Evolutionary conservation across 2,888 invertebrate species (phyloP).

Genomic region (Acleris sparsana): DNA sequence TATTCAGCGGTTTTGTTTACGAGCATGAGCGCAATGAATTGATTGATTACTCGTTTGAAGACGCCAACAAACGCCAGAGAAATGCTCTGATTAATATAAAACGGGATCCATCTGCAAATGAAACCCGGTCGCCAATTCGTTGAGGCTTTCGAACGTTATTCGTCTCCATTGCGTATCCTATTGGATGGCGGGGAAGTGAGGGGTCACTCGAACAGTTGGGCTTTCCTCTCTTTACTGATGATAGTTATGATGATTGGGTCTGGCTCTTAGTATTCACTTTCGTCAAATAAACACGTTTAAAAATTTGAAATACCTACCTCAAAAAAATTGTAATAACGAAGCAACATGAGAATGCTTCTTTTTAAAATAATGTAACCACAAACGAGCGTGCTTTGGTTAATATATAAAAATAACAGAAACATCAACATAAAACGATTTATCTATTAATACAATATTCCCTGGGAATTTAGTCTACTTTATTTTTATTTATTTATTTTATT

Average conservation of each 20-base stretch:
- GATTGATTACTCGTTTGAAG: slow-evolving; percentile 52
- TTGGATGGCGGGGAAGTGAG: slow-evolving; percentile 1
- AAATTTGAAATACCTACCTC: no score
- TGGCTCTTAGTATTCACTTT: slow-evolving; percentile 48
- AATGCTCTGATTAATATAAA: slow-evolving; percentile 57
- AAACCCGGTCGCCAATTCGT: slow-evolving; percentile 42
- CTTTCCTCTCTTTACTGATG: slow-evolving; percentile 33
- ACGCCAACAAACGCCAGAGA: slow-evolving; percentile 51
- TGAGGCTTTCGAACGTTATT: slow-evolving; percentile 44
- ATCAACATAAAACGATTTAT: no score
- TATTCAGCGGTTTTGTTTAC: slow-evolving; percentile 20
- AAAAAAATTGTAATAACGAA: no score
- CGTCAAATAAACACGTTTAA: no score
- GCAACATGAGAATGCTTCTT: no score
- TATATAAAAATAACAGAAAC: no score
- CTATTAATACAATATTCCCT: no score
- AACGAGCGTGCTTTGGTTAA: no score
- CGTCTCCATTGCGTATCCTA: slow-evolving; percentile 40
- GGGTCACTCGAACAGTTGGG: slow-evolving; percentile 41
- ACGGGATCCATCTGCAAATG: slow-evolving; percentile 45
- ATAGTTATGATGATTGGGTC: slow-evolving; percentile 44
- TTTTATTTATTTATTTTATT: no score
- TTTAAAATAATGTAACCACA: no score
- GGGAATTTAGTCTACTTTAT: no score
- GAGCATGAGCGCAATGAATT: slow-evolving; percentile 38